Evolutionary conservation across 2,888 invertebrate genomes (phyloP).

Genomic region (Euplexia lucipara): DNA sequence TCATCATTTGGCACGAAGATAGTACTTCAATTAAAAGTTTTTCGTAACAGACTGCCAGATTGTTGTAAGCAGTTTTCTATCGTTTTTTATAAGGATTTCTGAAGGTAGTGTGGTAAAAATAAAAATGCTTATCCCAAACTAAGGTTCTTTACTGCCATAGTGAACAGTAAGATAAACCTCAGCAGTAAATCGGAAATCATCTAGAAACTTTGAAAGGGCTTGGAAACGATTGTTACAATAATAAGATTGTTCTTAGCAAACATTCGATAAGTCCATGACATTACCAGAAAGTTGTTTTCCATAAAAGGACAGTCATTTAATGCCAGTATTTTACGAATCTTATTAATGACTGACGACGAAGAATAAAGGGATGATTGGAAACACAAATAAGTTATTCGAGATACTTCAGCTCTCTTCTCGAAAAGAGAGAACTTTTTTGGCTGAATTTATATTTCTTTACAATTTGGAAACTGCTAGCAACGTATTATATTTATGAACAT

Average conservation of each 20-base stretch:
- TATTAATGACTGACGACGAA: slow-evolving; percentile 23
- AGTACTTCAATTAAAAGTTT: slow-evolving; percentile 48
- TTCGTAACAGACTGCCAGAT: slow-evolving; percentile 1
- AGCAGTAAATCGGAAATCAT: slow-evolving; percentile 24
- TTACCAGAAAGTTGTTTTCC: slow-evolving; percentile 52
- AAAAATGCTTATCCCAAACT: not conserved
- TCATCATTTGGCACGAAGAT: slow-evolving; percentile 39
- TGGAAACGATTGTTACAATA: not conserved
- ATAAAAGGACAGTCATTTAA: slow-evolving; percentile 38
- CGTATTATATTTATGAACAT: not conserved
- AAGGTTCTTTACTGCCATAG: too few species aligned
- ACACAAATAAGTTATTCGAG: slow-evolving; percentile 14
- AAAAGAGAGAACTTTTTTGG: not conserved
- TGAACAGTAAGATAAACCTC: too few species aligned
- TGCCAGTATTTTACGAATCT: slow-evolving; percentile 10
- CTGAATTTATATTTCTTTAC: not conserved
- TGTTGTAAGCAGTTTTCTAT: not conserved
- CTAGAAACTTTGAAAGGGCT: slow-evolving; percentile 34
- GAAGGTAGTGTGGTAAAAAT: not conserved
- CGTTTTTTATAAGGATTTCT: not conserved
- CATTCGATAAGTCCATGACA: slow-evolving; percentile 51
- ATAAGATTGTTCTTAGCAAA: slow-evolving; percentile 29
- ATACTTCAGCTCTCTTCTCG: slow-evolving; percentile 10
- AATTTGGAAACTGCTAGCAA: not conserved
- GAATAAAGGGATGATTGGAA: slow-evolving; percentile 24